Conservation (phyloP, 2,888 invertebrate species). For the Thumatha senex region DNA sequence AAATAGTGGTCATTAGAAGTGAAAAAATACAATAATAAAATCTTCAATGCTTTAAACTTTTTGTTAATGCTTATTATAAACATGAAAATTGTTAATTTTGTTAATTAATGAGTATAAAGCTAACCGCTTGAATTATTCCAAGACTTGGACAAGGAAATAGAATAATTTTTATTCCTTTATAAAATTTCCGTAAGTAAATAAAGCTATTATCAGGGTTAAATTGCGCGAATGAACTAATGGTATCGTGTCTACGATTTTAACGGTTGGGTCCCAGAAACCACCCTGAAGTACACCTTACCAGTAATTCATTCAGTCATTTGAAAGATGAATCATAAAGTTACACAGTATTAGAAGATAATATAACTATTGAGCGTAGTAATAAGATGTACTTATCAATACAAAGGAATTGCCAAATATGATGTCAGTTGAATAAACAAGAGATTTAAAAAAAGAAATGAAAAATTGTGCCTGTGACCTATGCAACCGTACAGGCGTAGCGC, state of each 20-base stretch:
- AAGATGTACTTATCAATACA: conserved; percentile 33
- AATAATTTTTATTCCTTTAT: too few relatives aligned
- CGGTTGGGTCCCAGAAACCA: conserved; percentile 15
- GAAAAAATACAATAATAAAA: too few relatives aligned
- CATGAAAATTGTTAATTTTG: too few relatives aligned
- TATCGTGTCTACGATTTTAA: not conserved
- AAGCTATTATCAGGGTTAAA: not conserved
- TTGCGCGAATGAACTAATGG: too few relatives aligned
- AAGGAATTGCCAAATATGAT: conserved; percentile 39
- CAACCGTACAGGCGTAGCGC: conserved; percentile 47
- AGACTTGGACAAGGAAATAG: too few relatives aligned
- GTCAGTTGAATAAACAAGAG: conserved; percentile 41
- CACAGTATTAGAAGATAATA: conserved; percentile 33
- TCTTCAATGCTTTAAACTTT: too few relatives aligned
- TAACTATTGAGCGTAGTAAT: conserved; percentile 35
- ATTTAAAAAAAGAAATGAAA: conserved; percentile 30
- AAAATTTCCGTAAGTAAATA: too few relatives aligned
- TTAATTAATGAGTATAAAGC: too few relatives aligned
- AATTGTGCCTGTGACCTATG: conserved; percentile 39
- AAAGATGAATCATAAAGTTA: conserved; percentile 39
- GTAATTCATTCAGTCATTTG: conserved; percentile 24
- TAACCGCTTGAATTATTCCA: too few relatives aligned
- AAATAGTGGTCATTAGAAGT: too few relatives aligned
- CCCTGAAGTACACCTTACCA: conserved; percentile 15
- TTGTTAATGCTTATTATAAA: too few relatives aligned